A percentile compares a stretch with the other conserved stretches of the same genome.
phyloP scores from a whole-genome alignment of 1,140 invertebrate genomes.

The Sycophaga agraensis region DNA sequence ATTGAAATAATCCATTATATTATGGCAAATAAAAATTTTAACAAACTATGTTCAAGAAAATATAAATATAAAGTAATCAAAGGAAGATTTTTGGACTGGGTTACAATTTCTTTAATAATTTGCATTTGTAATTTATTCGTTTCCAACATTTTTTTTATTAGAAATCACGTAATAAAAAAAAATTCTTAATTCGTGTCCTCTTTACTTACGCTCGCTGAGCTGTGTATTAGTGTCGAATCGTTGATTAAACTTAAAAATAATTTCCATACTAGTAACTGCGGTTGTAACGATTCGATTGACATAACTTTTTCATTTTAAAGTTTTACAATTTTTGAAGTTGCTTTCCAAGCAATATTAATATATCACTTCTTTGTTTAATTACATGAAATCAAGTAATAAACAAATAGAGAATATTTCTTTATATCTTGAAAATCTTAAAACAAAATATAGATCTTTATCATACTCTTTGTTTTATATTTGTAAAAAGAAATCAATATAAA shows the following conservation, averaged over 20 bases:
- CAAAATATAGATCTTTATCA: slow-evolving; percentile 1
- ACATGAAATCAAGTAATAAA: neutral
- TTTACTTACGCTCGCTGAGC: neutral
- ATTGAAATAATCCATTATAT: neutral
- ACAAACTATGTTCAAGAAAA: neutral
- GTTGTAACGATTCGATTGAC: neutral
- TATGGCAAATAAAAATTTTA: neutral
- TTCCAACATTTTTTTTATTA: slow-evolving; percentile 28
- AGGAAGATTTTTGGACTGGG: no score
- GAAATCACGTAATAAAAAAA: slow-evolving; percentile 28
- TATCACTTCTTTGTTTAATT: neutral
- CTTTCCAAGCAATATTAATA: neutral
- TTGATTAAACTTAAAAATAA: neutral
- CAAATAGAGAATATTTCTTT: neutral
- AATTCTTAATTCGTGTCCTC: slow-evolving; percentile 1
- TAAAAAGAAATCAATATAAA: slow-evolving; percentile 10
- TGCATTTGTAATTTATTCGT: slow-evolving; percentile 7
- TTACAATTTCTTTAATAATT: no score
- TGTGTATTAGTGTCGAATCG: neutral
- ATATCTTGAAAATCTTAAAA: neutral
- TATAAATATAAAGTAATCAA: neutral
- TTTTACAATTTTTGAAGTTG: neutral
- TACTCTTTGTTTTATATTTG: slow-evolving; percentile 2
- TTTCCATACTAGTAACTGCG: neutral
- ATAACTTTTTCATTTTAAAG: neutral